Base-by-base conservation (phyloP, 2,113 vertebrate genomes). In the Salvelinus fontinalis region DNA sequence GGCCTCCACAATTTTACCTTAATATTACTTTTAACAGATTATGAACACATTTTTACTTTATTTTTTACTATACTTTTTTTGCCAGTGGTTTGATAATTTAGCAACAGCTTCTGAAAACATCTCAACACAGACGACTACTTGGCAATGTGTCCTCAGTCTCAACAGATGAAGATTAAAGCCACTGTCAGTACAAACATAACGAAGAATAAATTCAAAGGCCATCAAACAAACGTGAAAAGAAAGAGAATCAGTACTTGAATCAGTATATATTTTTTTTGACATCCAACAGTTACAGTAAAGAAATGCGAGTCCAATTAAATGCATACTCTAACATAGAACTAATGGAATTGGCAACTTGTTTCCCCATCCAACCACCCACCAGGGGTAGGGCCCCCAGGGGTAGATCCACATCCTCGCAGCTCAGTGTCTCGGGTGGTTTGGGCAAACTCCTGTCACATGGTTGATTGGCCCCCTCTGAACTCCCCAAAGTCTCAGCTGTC, bases 1-100 rank as follows among this genome's bases (percentile, higher is more conserved):
- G 92, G 94, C 93, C 89, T 90, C 93, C 89, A 91, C 89, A 90
- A 90, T 86, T 82, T 91, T 88, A 91, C 86, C 82, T 91, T 85
- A 86, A 90, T 76, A 67, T 83, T 83, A 78, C 80, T 85, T 84
- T 83, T 78, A 85, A 90, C 85, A 89, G 79, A 75, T 90, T 88
- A 88, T 90, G 83, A 92, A 93, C 90, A 91, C 87, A 92, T 83
- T 81, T 73, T 68, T 14, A 74, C 78, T 88, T 49, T 79, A 75
- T 83, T 81, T 87, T 74, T 74, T 64, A 70, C 39, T 73, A 67
- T 79, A 70, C 79, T 29, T 78, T 87, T 87, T 78, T 87, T 87
- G 60, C 76, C 87, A 85, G 86, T 88, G 86, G 77, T 91, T 86
- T 83, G 73, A 82, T 84, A 84, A 85, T 71, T 89, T 81, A 82